phyloP scores from a whole-genome alignment of 2,888 invertebrate genomes.

The Parthenolecanium corni region DNA sequence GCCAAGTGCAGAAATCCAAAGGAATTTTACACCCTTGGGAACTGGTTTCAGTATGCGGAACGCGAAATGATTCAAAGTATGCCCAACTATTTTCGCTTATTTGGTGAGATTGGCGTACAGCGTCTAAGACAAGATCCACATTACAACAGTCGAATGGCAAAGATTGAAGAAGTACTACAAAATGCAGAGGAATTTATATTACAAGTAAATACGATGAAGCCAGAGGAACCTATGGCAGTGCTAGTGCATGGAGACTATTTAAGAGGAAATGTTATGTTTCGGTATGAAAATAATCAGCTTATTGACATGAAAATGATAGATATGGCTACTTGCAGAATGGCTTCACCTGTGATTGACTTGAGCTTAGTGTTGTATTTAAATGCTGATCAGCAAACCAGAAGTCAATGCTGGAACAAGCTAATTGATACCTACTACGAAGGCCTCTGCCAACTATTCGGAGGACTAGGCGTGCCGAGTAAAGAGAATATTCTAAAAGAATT shows the following conservation, averaged over 20 bases:
- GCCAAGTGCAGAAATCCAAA: neutral
- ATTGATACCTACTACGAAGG: conserved; percentile 9
- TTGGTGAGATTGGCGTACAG: neutral
- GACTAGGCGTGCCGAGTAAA: neutral
- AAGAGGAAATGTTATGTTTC: conserved; percentile 12
- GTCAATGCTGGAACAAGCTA: neutral
- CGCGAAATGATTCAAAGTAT: neutral
- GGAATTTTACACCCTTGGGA: neutral
- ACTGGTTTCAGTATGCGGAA: neutral
- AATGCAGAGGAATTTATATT: neutral
- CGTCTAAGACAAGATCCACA: neutral
- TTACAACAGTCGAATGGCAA: neutral
- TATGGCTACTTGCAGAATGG: neutral
- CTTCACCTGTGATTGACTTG: conserved; percentile 3
- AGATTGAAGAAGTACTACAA: neutral
- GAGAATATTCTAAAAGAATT: neutral
- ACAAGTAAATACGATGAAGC: neutral
- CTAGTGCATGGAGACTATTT: conserved; percentile 8
- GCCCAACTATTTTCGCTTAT: neutral
- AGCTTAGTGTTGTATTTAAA: neutral
- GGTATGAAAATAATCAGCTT: neutral
- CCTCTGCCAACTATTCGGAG: neutral
- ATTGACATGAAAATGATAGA: neutral
- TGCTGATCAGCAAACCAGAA: no score
- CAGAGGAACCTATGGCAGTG: neutral